Base-by-base conservation (phyloP, 2,113 vertebrate genomes). In the Carettochelys insculpta region DNA sequence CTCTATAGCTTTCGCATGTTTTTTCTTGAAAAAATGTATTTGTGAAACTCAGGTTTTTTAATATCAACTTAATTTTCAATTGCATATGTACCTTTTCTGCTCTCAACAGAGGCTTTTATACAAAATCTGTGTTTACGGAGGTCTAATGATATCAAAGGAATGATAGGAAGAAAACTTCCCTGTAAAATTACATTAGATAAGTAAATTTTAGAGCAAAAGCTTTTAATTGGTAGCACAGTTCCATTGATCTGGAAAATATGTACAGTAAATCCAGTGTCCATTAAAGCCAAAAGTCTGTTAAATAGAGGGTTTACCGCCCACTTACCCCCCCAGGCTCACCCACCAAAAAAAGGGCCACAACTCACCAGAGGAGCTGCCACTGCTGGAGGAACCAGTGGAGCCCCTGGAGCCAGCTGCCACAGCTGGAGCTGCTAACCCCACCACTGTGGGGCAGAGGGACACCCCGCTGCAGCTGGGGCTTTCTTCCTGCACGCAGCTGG, bases 1-100 rank as follows among this genome's bases (percentile, higher is more conserved):
- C 68, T 93, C 76, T 89, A 86, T 61, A 45, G 53, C 56, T 68
- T 31, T 81, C 61, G 6, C 80, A 94, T 92, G 56, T 94, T 82
- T 92, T 71, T 76, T 90, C 38, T 82, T 89, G 56, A 82, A 38
- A 38, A 92, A 43, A 11, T 53, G 38, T 82, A 84, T 56, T 31
- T 58, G 65, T 29, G 45, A 86, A 84, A 95, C 65, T 65, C 16
- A 38, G 41, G 29, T 68, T 82, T n/a, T n/a, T 58, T 89, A 31
- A 58, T 78, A 77, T 31, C 43, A 31, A 50, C 12, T n/a, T 77
- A 3, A 24, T 80, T 89, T 80, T 92, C n/a, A n/a, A n/a, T n/a
- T n/a, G 14, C 25, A 10, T 83, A 83, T 91, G 58, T 1, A 31
- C 14, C 53, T 77, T 77, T 85, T 53, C 34, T 58, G 20, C 71